A percentile compares a stretch with the other conserved stretches of the same genome.
phyloP scores from a whole-genome alignment of 2,113 vertebrate genomes.

The Nansenia antarctica region DNA sequence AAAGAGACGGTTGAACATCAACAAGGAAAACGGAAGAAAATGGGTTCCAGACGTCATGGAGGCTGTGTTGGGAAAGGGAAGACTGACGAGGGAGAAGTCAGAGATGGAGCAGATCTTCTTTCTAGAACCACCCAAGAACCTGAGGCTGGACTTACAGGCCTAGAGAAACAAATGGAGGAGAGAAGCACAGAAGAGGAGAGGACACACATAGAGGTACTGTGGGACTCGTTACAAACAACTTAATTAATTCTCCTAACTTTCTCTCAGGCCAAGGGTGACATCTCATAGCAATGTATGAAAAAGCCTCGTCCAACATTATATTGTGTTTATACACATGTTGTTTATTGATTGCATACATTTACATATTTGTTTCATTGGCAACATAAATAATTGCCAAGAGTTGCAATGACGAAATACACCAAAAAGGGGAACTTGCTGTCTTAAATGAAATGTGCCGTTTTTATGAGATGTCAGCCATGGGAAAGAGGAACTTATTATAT shows the following conservation, averaged over 20 bases:
- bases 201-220: not conserved
- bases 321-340: too few species aligned
- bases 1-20: not conserved
- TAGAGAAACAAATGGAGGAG: slow-evolving; percentile 5
- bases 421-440: slow-evolving; percentile 47
- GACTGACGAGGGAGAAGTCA: not conserved
- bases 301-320: too few species aligned
- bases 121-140: not conserved
- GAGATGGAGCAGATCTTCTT: not conserved
- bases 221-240: not conserved
- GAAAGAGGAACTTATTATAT: slow-evolving; percentile 40
- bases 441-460: not conserved
- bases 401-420: slow-evolving; percentile 13
- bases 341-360: too few species aligned
- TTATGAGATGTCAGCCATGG: slow-evolving; percentile 4
- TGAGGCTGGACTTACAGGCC: not conserved
- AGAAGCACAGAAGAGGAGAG: slow-evolving; percentile 12
- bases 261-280: too few species aligned
- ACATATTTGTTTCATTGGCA: too few species aligned
- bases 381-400: not conserved
- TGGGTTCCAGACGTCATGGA: slow-evolving; percentile 68
- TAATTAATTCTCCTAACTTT: not conserved
- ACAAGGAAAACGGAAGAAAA: slow-evolving; percentile 61
- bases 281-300: not conserved
- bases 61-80: too few species aligned